Percentiles rank a stretch among this genome's conserved stretches.
phyloP scores from a whole-genome alignment of 2,113 vertebrate genomes.

The Petrocephalus microphthalmus region DNA sequence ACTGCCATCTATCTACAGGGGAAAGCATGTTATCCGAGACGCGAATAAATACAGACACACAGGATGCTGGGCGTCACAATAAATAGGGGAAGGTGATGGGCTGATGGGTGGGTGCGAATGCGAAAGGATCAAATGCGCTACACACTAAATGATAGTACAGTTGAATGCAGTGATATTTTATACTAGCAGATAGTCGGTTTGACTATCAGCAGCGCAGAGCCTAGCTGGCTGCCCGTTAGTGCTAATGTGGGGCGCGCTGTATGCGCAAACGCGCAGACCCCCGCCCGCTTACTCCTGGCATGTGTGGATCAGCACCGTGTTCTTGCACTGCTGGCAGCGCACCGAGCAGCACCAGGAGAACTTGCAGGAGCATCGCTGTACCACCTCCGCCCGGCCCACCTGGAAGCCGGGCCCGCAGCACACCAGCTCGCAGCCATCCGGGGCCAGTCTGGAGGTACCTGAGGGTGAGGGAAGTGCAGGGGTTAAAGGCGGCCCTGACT shows the following conservation, averaged over 20 bases:
- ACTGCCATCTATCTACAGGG: not conserved
- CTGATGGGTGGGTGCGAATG: not conserved
- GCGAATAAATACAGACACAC: constrained; percentile 23
- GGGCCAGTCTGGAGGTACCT: constrained; percentile 56
- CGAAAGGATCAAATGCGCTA: not conserved
- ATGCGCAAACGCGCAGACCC: not conserved
- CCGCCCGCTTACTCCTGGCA: constrained; percentile 44
- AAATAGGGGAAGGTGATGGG: not conserved
- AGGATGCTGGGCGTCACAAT: constrained; percentile 5
- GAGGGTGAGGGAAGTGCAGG: not conserved
- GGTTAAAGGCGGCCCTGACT: not conserved
- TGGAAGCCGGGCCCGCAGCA: constrained; percentile 63
- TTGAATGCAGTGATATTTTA: not conserved
- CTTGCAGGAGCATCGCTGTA: constrained; percentile 65
- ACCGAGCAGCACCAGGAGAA: constrained; percentile 69
- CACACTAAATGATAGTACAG: not conserved
- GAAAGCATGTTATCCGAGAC: constrained; percentile 18
- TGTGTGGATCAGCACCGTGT: constrained; percentile 60
- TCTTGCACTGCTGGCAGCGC: constrained; percentile 63
- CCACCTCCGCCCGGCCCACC: constrained; percentile 54
- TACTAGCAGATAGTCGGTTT: not conserved
- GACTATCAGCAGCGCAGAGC: not conserved
- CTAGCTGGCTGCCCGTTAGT: constrained; percentile 51
- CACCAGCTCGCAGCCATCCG: constrained; percentile 62
- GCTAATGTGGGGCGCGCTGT: not conserved